Conservation (phyloP, 2,797 vertebrate species). For the Sebastes wilsoni region DNA sequence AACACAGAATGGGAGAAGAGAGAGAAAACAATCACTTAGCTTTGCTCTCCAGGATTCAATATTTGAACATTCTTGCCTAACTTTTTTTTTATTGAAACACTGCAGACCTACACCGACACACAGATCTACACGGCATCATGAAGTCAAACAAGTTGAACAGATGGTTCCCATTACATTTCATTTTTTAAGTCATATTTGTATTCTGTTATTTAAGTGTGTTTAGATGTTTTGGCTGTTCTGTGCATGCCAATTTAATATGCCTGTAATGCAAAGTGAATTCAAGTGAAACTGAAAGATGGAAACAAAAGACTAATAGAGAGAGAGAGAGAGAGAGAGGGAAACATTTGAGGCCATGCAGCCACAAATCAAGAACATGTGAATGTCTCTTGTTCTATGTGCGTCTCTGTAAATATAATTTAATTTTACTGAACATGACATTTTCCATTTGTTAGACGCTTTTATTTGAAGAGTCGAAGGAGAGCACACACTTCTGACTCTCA, state of each 20-base stretch:
- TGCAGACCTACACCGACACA: neutral
- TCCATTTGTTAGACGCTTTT: neutral
- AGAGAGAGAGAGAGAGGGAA: neutral
- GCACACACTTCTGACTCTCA: neutral
- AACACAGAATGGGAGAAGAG: slow-evolving; percentile 4
- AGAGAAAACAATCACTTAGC: slow-evolving; percentile 29
- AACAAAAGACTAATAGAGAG: neutral
- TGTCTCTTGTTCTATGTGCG: neutral
- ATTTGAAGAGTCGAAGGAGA: neutral
- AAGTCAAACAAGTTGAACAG: slow-evolving; percentile 13
- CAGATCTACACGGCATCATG: neutral
- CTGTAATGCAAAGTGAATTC: neutral
- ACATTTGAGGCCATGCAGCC: slow-evolving; percentile 10
- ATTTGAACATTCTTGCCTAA: slow-evolving; percentile 17
- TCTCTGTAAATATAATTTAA: slow-evolving; percentile 3
- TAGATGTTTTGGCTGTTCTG: neutral
- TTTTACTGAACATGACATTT: slow-evolving; percentile 20
- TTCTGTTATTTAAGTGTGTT: neutral
- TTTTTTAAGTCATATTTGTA: neutral
- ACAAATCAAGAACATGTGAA: slow-evolving; percentile 35
- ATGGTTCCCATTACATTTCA: slow-evolving; percentile 2
- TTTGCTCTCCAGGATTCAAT: slow-evolving; percentile 26
- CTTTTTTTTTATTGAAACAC: slow-evolving; percentile 6
- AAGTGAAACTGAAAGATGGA: slow-evolving; percentile 10
- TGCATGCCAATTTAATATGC: neutral